phyloP scores from a whole-genome alignment of 2,113 vertebrate genomes.

The Aegithalos caudatus region DNA sequence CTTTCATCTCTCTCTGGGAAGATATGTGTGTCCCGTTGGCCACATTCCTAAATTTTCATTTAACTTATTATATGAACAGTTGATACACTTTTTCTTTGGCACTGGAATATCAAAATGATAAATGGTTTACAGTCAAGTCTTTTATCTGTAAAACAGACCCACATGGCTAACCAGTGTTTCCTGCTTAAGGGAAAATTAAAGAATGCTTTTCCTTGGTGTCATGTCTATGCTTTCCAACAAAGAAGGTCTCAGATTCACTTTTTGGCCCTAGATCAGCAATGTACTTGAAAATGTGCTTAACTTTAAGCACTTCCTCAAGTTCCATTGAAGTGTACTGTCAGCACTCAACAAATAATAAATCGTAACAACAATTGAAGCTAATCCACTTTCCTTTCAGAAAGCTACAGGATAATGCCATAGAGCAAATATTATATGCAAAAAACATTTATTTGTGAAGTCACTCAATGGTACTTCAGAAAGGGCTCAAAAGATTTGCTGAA shows the following conservation, averaged over 20 bases:
- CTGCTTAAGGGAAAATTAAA: neutral
- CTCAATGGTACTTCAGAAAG: conserved; percentile 17
- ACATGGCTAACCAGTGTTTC: neutral
- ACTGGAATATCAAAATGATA: neutral
- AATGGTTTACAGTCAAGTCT: neutral
- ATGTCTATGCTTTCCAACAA: neutral
- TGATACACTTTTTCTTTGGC: neutral
- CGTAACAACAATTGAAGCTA: neutral
- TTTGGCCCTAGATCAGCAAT: conserved; percentile 45
- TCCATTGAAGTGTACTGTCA: conserved; percentile 55
- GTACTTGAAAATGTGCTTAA: conserved; percentile 58
- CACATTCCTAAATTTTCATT: neutral
- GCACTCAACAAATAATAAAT: conserved; percentile 58
- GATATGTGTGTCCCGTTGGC: neutral
- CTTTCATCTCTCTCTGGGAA: neutral
- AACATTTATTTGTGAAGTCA: conserved; percentile 1
- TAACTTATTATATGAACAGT: neutral
- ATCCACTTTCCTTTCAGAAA: conserved; percentile 48
- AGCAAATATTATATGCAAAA: conserved; percentile 43
- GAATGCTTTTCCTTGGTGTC: conserved; percentile 7
- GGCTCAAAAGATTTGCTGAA: conserved; percentile 27
- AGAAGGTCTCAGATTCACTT: conserved; percentile 39
- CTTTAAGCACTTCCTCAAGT: conserved; percentile 56
- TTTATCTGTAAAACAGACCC: neutral
- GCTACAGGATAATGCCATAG: neutral